Evolutionary conservation across 2,113 vertebrate genomes (phyloP).

Genomic region (Crotalus tigris): DNA sequence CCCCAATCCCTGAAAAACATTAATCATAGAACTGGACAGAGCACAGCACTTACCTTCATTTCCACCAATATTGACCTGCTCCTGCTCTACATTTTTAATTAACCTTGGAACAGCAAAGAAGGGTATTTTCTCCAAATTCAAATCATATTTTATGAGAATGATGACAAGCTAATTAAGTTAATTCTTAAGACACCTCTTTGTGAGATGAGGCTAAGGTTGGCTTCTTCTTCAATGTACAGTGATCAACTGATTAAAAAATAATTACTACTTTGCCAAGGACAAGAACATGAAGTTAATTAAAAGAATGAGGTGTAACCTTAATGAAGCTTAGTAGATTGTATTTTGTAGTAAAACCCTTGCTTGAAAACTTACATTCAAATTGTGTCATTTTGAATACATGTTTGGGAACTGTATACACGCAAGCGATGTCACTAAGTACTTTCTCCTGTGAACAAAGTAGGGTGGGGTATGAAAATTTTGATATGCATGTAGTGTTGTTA

Average conservation of each 20-base stretch:
- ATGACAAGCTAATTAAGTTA: slow-evolving; percentile 82
- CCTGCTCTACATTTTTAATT: slow-evolving; percentile 68
- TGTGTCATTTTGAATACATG: slow-evolving; percentile 23
- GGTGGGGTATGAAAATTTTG: neutral
- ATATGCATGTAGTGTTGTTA: neutral
- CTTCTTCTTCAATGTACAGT: slow-evolving; percentile 66
- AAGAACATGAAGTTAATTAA: slow-evolving; percentile 82
- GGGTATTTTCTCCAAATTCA: slow-evolving; percentile 62
- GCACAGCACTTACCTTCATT: slow-evolving; percentile 18
- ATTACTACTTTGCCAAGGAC: slow-evolving; percentile 78
- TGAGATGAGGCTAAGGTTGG: slow-evolving; percentile 70
- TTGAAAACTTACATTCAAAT: slow-evolving; percentile 40
- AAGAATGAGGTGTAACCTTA: slow-evolving; percentile 70
- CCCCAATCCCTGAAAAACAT: neutral
- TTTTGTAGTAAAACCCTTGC: slow-evolving; percentile 49
- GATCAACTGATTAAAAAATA: slow-evolving; percentile 79
- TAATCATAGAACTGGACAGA: slow-evolving; percentile 7
- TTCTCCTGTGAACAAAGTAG: neutral
- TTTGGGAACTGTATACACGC: neutral
- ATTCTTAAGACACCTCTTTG: slow-evolving; percentile 77
- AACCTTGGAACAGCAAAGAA: slow-evolving; percentile 72
- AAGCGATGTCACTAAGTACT: neutral
- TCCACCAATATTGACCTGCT: slow-evolving; percentile 36
- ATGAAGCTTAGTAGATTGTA: slow-evolving; percentile 67
- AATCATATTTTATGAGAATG: slow-evolving; percentile 70